Conservation (phyloP, 2,113 vertebrate species). For the Delphinus delphis region DNA sequence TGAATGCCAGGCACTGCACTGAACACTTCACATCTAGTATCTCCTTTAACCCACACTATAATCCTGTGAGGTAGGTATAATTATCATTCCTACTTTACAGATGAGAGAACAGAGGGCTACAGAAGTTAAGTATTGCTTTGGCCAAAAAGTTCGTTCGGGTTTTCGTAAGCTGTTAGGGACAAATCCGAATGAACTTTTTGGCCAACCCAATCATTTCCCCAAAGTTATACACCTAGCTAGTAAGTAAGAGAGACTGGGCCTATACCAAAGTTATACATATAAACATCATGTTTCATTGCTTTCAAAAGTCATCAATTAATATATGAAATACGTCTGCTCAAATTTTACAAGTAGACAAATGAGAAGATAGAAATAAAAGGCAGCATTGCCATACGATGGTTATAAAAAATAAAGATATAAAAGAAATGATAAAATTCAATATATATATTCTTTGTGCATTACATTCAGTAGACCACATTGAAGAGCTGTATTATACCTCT, state of each 20-base stretch:
- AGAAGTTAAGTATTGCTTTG: neutral
- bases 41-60: constrained; percentile 32
- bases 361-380: constrained; percentile 8
- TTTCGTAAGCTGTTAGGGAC: too few relatives aligned
- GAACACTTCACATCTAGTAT: neutral
- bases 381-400: neutral
- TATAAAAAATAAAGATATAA: neutral
- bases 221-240: neutral
- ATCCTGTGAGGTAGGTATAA: neutral
- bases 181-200: too few relatives aligned
- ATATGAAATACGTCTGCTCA: neutral
- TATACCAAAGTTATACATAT: neutral
- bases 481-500: neutral
- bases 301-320: constrained; percentile 25
- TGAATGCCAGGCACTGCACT: neutral
- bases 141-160: too few relatives aligned
- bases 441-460: neutral
- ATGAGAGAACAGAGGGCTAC: neutral
- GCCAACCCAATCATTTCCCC: neutral
- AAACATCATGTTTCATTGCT: constrained; percentile 9
- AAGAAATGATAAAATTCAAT: neutral
- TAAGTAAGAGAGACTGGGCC: neutral
- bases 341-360: constrained; percentile 41
- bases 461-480: neutral
- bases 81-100: neutral